phyloP scores from a whole-genome alignment of 2,113 vertebrate species.

The Cricetomys ansorgei region DNA sequence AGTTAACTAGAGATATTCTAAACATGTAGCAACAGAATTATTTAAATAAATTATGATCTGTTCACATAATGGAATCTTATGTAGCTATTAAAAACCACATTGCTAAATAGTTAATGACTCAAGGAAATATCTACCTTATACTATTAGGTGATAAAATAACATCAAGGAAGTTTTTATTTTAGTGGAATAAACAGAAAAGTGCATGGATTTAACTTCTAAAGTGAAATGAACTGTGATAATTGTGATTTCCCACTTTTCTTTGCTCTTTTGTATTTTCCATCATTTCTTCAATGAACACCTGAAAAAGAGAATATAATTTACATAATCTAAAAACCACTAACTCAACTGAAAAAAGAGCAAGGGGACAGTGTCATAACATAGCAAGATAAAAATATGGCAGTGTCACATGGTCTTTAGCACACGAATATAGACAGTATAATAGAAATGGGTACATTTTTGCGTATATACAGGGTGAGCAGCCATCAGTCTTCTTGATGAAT shows the following conservation, averaged over 20 bases:
- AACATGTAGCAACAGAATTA: background rate
- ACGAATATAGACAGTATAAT: background rate
- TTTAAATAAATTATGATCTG: constrained; percentile 56
- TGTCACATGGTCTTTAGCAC: background rate
- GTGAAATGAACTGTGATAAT: constrained; percentile 30
- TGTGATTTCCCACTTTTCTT: background rate
- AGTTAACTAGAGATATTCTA: background rate
- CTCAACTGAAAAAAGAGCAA: background rate
- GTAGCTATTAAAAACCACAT: constrained; percentile 50
- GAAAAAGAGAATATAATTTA: background rate
- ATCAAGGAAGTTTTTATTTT: constrained; percentile 30
- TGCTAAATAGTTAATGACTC: constrained; percentile 35
- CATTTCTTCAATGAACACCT: constrained; percentile 36
- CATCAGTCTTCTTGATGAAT: background rate
- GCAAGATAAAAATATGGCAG: background rate
- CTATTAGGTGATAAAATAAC: constrained; percentile 33
- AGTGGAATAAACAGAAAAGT: background rate
- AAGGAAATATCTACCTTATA: constrained; percentile 31
- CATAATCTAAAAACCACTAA: background rate
- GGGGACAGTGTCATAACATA: background rate
- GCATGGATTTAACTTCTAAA: constrained; percentile 20
- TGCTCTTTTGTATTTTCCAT: background rate
- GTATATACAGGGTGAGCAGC: too few relatives aligned
- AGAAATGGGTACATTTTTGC: background rate
- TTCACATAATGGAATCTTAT: constrained; percentile 27